Evolutionary conservation across 2,888 invertebrate species (phyloP).

Genomic region (Boloria euphrosyne): DNA sequence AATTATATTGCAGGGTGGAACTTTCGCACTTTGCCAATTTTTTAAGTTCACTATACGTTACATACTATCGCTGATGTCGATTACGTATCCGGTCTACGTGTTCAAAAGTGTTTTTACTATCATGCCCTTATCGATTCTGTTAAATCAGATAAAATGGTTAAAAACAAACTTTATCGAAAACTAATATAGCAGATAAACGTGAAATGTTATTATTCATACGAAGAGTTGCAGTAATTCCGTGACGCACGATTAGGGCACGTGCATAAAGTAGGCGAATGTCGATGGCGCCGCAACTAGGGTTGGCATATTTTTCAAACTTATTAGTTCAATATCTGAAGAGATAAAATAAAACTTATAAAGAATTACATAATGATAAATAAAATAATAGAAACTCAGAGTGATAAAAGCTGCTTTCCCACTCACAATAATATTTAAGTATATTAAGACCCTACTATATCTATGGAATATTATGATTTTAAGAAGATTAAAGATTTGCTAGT

Average conservation of each 20-base stretch:
- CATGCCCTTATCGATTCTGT: constrained; percentile 38
- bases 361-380: no score
- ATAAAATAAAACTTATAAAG: not conserved
- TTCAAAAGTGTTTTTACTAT: constrained; percentile 27
- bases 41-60: no score
- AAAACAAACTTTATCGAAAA: constrained; percentile 42
- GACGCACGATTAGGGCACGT: constrained; percentile 34
- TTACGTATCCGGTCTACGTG: constrained; percentile 21
- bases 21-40: no score
- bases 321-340: not conserved
- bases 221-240: constrained; percentile 29
- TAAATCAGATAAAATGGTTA: constrained; percentile 42
- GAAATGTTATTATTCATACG: constrained; percentile 34
- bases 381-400: no score
- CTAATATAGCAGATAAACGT: constrained; percentile 36
- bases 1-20: no score
- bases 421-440: no score
- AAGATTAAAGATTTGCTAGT: no score
- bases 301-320: constrained; percentile 2
- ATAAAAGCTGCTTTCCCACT: no score
- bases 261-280: constrained; percentile 27
- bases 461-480: no score
- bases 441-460: no score
- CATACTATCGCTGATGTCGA: no score
- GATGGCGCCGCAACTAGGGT: constrained; percentile 29